phyloP scores from a whole-genome alignment of 2,797 vertebrate species.

The Oryzias dopingdopingensis region DNA sequence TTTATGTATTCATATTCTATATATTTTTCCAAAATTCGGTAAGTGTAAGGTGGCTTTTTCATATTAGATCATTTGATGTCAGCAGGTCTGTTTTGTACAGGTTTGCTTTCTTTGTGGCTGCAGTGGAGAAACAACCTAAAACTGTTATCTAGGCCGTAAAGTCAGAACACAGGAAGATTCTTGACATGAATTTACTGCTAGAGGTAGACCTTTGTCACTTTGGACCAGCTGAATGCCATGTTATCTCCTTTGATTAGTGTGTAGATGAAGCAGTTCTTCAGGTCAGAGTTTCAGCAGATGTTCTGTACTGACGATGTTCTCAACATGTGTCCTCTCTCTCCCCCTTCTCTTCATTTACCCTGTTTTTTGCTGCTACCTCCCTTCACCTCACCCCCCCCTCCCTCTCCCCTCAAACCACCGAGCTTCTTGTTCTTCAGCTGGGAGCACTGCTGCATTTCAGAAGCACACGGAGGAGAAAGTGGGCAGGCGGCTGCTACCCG shows the following conservation, averaged over 20 bases:
- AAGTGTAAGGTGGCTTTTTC: slow-evolving; percentile 47
- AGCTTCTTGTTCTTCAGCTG: slow-evolving; percentile 65
- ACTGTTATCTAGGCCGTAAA: slow-evolving; percentile 10
- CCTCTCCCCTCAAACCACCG: slow-evolving; percentile 52
- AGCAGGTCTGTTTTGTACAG: slow-evolving; percentile 12
- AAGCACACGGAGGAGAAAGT: slow-evolving; percentile 69
- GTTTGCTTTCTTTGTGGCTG: slow-evolving; percentile 9
- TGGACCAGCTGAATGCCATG: background rate
- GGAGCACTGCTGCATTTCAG: slow-evolving; percentile 71
- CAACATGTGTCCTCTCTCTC: slow-evolving; percentile 62
- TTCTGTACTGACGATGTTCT: slow-evolving; percentile 48
- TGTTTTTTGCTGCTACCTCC: slow-evolving; percentile 29
- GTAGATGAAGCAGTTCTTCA: slow-evolving; percentile 17
- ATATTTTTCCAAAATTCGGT: slow-evolving; percentile 36
- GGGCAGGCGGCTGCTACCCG: slow-evolving; percentile 61
- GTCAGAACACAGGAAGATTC: slow-evolving; percentile 19
- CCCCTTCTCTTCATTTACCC: slow-evolving; percentile 41
- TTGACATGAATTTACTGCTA: background rate
- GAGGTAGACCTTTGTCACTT: background rate
- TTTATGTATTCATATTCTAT: slow-evolving; percentile 13
- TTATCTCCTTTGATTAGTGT: background rate
- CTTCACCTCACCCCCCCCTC: slow-evolving; percentile 24
- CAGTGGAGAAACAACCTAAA: slow-evolving; percentile 9
- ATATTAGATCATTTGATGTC: slow-evolving; percentile 44
- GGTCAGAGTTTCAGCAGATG: slow-evolving; percentile 23